Evolutionary conservation across 2,113 vertebrate genomes (phyloP).

Genomic region (Tachysurus fulvidraco): DNA sequence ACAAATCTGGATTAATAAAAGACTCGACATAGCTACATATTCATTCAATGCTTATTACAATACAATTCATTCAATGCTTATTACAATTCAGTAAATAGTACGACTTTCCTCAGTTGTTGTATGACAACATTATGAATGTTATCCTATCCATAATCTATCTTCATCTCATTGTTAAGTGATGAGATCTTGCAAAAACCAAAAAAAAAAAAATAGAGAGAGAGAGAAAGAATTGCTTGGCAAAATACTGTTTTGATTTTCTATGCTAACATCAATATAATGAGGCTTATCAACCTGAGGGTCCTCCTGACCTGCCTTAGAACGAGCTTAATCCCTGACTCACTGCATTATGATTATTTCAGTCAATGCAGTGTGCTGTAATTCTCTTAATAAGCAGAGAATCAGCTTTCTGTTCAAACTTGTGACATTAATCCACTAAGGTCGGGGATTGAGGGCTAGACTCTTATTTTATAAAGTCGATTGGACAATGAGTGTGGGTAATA

Average conservation of each 20-base stretch:
- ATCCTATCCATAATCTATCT: background rate
- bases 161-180: background rate
- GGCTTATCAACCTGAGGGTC: background rate
- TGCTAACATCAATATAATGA: background rate
- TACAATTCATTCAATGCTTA: background rate
- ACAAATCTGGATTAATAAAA: background rate
- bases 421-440: constrained; percentile 72
- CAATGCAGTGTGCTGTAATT: constrained; percentile 50
- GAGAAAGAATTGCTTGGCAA: background rate
- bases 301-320: background rate
- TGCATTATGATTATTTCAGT: constrained; percentile 26
- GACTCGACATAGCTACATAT: background rate
- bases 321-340: constrained; percentile 25
- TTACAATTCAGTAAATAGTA: background rate
- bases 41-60: background rate
- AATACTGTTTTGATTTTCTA: background rate
- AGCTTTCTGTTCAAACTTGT: constrained; percentile 52
- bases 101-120: background rate
- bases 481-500: background rate
- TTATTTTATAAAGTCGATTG: background rate
- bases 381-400: constrained; percentile 58
- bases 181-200: background rate
- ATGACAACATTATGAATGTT: background rate
- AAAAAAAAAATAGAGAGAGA: background rate
- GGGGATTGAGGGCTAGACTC: constrained; percentile 49